phyloP scores from a whole-genome alignment of 23 tunicate genomes.

The Oikopleura albicans region DNA sequence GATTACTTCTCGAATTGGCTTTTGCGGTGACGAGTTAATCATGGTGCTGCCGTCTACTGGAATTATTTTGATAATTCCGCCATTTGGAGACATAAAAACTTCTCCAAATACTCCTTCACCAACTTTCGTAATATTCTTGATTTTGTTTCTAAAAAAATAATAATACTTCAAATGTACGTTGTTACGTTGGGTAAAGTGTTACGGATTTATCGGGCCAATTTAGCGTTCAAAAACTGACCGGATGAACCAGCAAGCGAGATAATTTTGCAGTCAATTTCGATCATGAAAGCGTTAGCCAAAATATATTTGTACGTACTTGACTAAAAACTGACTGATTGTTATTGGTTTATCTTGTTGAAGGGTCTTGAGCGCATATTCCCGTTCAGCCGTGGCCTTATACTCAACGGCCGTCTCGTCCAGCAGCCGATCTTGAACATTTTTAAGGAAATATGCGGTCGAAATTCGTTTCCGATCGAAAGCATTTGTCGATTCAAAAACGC shows the following conservation, averaged over 20 bases:
- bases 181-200: too few relatives aligned
- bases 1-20: slow-evolving; percentile 9
- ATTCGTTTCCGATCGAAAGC: not conserved
- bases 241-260: too few relatives aligned
- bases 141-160: not conserved
- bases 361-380: not conserved
- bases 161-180: not conserved
- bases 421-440: not conserved
- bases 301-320: too few relatives aligned
- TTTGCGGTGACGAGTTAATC: slow-evolving; percentile 8
- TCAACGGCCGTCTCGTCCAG: not conserved
- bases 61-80: not conserved
- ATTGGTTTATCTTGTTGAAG: not conserved
- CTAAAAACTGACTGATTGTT: not conserved
- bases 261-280: too few relatives aligned
- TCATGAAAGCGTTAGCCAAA: too few relatives aligned
- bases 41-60: not conserved
- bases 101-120: slow-evolving; percentile 15
- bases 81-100: not conserved
- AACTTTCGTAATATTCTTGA: not conserved
- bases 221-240: too few relatives aligned
- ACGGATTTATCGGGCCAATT: too few relatives aligned
- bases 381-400: not conserved
- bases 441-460: not conserved
- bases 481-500: not conserved